phyloP scores from a whole-genome alignment of 2,888 invertebrate species.

The Drosophila trichaetosa region DNA sequence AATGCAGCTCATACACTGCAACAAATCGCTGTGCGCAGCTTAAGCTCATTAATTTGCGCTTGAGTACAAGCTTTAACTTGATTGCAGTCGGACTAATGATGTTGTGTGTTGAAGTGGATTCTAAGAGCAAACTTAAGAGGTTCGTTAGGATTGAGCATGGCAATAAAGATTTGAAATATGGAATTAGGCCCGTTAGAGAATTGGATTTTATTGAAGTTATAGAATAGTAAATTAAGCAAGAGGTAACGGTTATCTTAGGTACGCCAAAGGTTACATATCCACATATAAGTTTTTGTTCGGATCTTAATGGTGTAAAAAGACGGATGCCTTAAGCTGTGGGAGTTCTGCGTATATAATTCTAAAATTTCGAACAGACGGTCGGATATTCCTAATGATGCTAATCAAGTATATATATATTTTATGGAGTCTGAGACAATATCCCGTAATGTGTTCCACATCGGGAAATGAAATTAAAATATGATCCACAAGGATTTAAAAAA shows the following conservation, averaged over 20 bases:
- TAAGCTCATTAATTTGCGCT: constrained; percentile 10
- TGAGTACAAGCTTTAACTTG: constrained; percentile 9
- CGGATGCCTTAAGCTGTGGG: not conserved
- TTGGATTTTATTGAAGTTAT: not conserved
- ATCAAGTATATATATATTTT: not conserved
- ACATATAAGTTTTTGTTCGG: not conserved
- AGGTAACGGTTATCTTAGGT: not conserved
- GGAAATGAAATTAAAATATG: not conserved
- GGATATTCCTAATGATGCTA: not conserved
- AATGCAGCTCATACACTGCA: constrained; percentile 49
- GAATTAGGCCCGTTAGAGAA: not conserved
- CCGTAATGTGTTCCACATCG: not conserved
- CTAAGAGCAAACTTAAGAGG: not conserved
- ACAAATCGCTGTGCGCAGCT: constrained; percentile 26
- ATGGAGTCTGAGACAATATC: not conserved
- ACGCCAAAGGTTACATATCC: not conserved
- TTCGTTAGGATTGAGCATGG: not conserved
- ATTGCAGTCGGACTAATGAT: not conserved
- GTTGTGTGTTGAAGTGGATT: not conserved
- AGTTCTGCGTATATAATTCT: not conserved
- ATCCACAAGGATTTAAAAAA: not conserved
- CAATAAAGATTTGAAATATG: not conserved
- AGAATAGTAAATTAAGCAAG: not conserved
- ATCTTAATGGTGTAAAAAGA: not conserved
- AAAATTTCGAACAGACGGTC: not conserved